Evolutionary conservation across 2,113 vertebrate species (phyloP).

Genomic region (Nesogale talazaci): DNA sequence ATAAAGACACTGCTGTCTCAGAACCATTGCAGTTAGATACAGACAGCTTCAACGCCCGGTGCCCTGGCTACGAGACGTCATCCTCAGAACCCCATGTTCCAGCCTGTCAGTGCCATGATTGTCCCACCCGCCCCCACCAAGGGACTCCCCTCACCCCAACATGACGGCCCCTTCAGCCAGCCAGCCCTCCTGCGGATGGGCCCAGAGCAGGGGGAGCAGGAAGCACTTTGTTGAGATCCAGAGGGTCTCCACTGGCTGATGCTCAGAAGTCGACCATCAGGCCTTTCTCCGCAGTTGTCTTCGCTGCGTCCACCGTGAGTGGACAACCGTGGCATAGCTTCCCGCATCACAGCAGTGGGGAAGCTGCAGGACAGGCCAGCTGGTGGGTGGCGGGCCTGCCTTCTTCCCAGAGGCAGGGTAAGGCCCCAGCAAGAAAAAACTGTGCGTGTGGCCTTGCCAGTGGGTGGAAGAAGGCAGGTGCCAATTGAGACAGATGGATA

Average conservation of each 20-base stretch:
- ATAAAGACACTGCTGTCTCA: fast-evolving
- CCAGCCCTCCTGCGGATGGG: not conserved
- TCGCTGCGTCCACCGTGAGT: not conserved
- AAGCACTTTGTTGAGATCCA: not conserved
- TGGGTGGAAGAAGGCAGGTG: not conserved
- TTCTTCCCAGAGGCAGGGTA: not conserved
- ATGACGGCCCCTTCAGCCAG: not conserved
- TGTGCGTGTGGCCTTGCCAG: not conserved
- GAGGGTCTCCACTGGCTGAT: not conserved
- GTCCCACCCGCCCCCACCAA: not conserved
- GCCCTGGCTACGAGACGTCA: not conserved
- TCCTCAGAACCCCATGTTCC: not conserved
- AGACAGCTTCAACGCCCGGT: not conserved
- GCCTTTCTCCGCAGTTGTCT: not conserved
- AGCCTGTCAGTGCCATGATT: not conserved
- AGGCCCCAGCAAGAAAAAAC: not conserved
- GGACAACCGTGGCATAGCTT: not conserved
- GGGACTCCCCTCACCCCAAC: not conserved
- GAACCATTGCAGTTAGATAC: not conserved
- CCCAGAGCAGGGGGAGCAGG: not conserved
- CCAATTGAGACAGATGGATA: not conserved
- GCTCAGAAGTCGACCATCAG: not conserved
- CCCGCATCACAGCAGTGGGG: not conserved
- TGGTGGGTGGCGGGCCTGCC: not conserved
- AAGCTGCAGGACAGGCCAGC: not conserved